Base-by-base conservation (phyloP, 2,888 invertebrate genomes). In the Eupithecia insigniata region DNA sequence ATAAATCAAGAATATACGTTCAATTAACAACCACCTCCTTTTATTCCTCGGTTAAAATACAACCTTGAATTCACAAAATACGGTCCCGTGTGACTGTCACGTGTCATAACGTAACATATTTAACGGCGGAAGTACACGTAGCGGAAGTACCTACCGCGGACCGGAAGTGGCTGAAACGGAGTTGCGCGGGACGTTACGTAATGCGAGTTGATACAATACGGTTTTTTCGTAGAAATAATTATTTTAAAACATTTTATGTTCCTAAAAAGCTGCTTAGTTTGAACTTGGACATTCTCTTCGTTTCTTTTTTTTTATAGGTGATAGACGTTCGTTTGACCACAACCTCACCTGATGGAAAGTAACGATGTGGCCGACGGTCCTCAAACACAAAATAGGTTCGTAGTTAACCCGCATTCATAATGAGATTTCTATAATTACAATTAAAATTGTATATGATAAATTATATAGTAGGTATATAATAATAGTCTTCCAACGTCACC, bases 111-210 rank as follows among this genome's bases (percentile, higher is more conserved):
- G 76, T 78, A 71, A 66, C 78, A 75, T 76, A 77, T 76, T 78
- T 76, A 79, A 77, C 75, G 72, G 28, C 32, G 34, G 64, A 36
- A 62, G 32, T 62, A 14, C 61, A 10, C 61, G 61, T 61, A 43
- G 71, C 77, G 78, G 78, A 80, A 78, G 76, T 78, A 78, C 75
- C 68, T 55, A 78, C 79, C 78, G 80, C 79, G 72, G 77, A 72
- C 76, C 81, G 83, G 83, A 82, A 78, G 80, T 72, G 78, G 76
- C 74, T 74, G 77, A 71, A 55, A 72, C 72, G 80, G 70, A 79
- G 80, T 79, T 77, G 76, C 55, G 65, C 66, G 22, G 30, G 43
- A 43, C 66, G 43, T 58, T 62, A 34, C 34, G 62, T 61, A 10
- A 5, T 28, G 22, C 5, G 22, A 55, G 55, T 55, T 55, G 22